These are phyloP conservation scores for Tholera decimalis DNA, from an alignment of 2,888 invertebrate genomes.

Conservation along the genomic window DNA sequence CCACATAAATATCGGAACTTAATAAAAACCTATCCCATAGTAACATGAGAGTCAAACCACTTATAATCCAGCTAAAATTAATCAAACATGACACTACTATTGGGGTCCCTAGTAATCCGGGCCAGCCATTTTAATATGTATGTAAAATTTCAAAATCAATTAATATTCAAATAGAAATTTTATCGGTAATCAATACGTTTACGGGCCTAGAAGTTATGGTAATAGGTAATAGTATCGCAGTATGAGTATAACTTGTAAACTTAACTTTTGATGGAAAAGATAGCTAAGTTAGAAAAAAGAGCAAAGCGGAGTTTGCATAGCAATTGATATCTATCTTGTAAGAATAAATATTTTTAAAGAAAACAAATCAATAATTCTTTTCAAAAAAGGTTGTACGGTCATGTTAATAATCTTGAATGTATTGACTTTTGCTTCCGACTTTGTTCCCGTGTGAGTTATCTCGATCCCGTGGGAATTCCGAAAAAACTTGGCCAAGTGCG, in stretches of 20 bases:
- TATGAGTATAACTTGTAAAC: constrained; percentile 7
- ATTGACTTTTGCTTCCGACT: too few relatives aligned
- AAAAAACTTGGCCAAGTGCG: too few relatives aligned
- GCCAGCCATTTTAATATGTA: constrained; percentile 57
- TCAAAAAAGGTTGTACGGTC: too few relatives aligned
- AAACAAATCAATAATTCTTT: too few relatives aligned
- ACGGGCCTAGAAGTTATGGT: constrained; percentile 47
- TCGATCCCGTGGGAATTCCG: too few relatives aligned
- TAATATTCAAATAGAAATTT: constrained; percentile 68
- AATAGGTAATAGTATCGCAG: constrained; percentile 40
- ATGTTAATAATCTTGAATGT: too few relatives aligned
- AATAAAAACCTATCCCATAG: constrained; percentile 20
- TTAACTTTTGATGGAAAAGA: not conserved
- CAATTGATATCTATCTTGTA: too few relatives aligned
- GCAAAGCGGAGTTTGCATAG: too few relatives aligned
- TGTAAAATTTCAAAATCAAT: constrained; percentile 67
- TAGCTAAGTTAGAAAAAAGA: too few relatives aligned
- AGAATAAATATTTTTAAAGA: too few relatives aligned
- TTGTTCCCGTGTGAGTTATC: too few relatives aligned
- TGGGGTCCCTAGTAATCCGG: constrained; percentile 53
- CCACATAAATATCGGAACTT: constrained; percentile 32
- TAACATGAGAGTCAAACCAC: constrained; percentile 46
- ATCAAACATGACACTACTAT: constrained; percentile 59
- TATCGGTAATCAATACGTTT: constrained; percentile 64
- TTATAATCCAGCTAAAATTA: constrained; percentile 53